Percentiles rank a stretch among this genome's conserved stretches.
Evolutionary conservation across 2,797 vertebrate species (phyloP).

Genomic region (Dryobates pubescens): DNA sequence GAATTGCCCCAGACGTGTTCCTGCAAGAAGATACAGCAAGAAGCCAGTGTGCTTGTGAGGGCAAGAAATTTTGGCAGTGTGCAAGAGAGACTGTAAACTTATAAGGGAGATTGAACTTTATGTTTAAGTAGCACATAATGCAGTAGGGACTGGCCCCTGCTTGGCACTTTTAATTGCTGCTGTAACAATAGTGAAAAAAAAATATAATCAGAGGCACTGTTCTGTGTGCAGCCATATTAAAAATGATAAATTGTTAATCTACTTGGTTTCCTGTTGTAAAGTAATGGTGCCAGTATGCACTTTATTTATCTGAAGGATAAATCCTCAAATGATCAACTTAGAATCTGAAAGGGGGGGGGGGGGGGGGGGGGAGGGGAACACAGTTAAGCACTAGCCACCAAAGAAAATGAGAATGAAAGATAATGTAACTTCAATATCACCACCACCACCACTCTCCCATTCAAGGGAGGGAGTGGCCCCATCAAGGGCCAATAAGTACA

Average conservation of each 20-base stretch:
- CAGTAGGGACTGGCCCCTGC: conserved; percentile 58
- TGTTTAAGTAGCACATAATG: conserved; percentile 62
- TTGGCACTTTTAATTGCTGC: conserved; percentile 60
- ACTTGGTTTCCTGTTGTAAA: conserved; percentile 51
- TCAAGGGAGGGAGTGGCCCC: no score
- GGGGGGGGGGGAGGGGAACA: background rate
- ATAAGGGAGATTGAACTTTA: conserved; percentile 50
- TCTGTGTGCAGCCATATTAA: conserved; percentile 30
- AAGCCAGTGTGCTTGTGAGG: conserved; percentile 22
- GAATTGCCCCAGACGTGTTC: no score
- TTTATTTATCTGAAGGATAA: conserved; percentile 48
- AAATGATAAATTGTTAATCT: conserved; percentile 51
- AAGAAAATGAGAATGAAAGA: conserved; percentile 14
- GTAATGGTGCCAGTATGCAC: conserved; percentile 37
- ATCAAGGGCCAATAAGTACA: background rate
- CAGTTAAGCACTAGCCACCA: background rate
- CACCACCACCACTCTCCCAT: background rate
- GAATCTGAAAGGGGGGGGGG: background rate
- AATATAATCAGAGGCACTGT: conserved; percentile 19
- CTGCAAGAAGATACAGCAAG: conserved; percentile 3
- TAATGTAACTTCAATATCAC: background rate
- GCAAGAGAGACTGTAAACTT: conserved; percentile 55
- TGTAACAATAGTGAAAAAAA: conserved; percentile 50
- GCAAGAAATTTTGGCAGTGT: conserved; percentile 36
- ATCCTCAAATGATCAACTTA: conserved; percentile 28